Evolutionary conservation across 1,140 invertebrate genomes (phyloP), one percentile per base, ranked within the genome.

Genomic region (Proctacanthus coquilletti): DNA sequence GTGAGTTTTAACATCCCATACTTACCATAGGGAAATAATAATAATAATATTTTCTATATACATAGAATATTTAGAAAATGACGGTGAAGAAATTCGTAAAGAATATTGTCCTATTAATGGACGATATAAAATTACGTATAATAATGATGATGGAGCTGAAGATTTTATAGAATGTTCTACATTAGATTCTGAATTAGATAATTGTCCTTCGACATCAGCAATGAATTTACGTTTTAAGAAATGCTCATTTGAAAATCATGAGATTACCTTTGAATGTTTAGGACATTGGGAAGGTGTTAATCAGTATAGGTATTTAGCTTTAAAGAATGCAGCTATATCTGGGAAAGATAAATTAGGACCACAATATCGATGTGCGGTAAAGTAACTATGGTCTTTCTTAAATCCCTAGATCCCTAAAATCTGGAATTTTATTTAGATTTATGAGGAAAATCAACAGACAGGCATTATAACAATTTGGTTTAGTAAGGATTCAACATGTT

Each of bases 401-500:
- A n/a, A n/a, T n/a, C 13, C 5, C 34, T 35, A 23, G 34, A 31
- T 18, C 8, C 8, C 19, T 18, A 9, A 19, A 21, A 10, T 31
- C 29, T 41, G 43, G 40, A 8, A 14, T 33, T 27, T 32, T 38
- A 41, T 40, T 29, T 48, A 78, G 75, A 45, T 78, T 18, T 79
- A 71, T 45, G 61, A 67, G 13, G 61, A 68, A 32, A 72, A 79
- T 41, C 53, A 53, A 6, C 51, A 46, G 20, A 72, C 63, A 34
- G 72, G 73, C 4, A 64, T 64, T 39, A 70, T 75, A 3, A 63
- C 68, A 39, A 62, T 80, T 47, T 68, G 75, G 0, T 64, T 80
- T n/a, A 75, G 75, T 44, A 71, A 69, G 18, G 77, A 80, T 48
- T 79, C 75, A 0, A 77, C 75, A 17, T 80, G 77, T 43, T 62